Conservation (phyloP, 2,113 vertebrate genomes). For the Noturus placidus region DNA sequence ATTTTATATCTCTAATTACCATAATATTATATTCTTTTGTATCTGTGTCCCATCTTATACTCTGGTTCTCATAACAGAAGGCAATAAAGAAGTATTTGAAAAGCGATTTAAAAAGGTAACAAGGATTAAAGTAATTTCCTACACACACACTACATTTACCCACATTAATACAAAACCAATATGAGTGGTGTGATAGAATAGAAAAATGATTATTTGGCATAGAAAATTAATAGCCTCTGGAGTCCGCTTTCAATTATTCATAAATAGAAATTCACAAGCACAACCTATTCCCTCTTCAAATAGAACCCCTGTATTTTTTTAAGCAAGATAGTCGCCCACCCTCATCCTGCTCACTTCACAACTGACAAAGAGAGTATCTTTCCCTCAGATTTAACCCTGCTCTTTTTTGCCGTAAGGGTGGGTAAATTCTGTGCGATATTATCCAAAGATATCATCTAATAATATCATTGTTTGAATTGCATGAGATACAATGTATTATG, state of each 20-base stretch:
- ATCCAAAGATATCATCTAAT: background rate
- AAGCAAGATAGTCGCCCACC: background rate
- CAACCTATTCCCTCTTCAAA: slow-evolving; percentile 32
- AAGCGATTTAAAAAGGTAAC: slow-evolving; percentile 10
- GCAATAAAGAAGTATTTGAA: slow-evolving; percentile 13
- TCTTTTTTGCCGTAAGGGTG: background rate
- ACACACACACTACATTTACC: slow-evolving; percentile 13
- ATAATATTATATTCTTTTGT: background rate
- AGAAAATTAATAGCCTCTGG: slow-evolving; percentile 36
- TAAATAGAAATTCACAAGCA: slow-evolving; percentile 43
- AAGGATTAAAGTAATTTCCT: slow-evolving; percentile 44
- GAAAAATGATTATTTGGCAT: slow-evolving; percentile 14
- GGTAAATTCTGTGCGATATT: background rate
- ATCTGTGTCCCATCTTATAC: background rate
- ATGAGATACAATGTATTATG: background rate
- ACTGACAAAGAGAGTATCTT: background rate
- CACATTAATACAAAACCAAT: slow-evolving; percentile 18
- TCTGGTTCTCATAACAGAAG: background rate
- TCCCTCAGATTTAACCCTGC: background rate
- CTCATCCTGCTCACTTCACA: background rate
- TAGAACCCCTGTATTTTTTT: slow-evolving; percentile 23
- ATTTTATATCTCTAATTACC: slow-evolving; percentile 23
- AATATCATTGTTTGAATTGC: background rate
- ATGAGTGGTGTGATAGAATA: slow-evolving; percentile 2
- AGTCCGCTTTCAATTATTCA: slow-evolving; percentile 35